Evolutionary conservation across 1,140 invertebrate genomes (phyloP), one percentile per base, ranked within the genome.

Genomic region (Hyposmocoma kahamanoa): DNA sequence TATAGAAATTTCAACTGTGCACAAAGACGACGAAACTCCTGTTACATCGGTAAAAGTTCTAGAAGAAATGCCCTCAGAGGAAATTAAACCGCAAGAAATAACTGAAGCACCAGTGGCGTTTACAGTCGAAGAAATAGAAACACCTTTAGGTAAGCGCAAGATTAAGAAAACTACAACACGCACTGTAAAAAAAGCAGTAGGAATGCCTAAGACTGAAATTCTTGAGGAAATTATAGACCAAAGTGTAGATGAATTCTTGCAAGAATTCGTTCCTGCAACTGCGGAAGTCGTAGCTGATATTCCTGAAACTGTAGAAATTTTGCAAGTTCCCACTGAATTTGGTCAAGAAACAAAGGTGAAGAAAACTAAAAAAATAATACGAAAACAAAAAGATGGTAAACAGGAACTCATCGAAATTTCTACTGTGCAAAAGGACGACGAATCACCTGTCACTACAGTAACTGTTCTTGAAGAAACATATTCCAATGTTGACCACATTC

Each of bases 1-100:
- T 0, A 63, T 60, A 0, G 66, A 76, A 69, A 84, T 87, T 47
- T 73, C 83, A 13, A 87, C 87, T 11, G 62, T 87, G 46, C 76
- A 88, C 64, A 83, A 87, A 57, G 82, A 26, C 24, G 62, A 56
- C 24, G 57, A 75, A 51, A 53, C 58, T 32, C 61, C 63, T n/a
- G 55, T 63, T 43, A 68, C 55, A 6, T 68, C 59, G 20, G 68
- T 86, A 15, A 78, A 71, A 50, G 67, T 77, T 28, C 17, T 2
- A 3, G 46, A 56, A 49, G 13, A 45, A 39, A 0, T 11, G 11
- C 13, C 4, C 8, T 13, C 32, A 3, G 36, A 53, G 18, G 38
- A 53, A 3, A 15, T 10, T 20, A 24, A 41, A 20, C 46, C 36
- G 9, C 22, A 39, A 28, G 62, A 85, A 53, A 59, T 66, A 39